Conservation (phyloP, 2,888 invertebrate genomes). For the Cryptops parisi region DNA sequence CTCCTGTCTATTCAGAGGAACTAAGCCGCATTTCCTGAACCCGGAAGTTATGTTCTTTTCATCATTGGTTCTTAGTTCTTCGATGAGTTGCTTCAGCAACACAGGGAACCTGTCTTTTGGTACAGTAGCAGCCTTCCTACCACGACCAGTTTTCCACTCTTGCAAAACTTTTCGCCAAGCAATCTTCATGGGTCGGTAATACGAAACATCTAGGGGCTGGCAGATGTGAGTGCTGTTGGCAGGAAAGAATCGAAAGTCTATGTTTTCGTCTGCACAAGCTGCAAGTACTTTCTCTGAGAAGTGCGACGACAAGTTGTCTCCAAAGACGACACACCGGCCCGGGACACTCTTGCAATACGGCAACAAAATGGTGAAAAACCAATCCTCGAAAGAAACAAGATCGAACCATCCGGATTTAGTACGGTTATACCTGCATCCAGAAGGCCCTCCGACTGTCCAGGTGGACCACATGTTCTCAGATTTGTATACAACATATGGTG, state of each 20-base stretch:
- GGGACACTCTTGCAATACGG: no score
- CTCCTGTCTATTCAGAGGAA: neutral
- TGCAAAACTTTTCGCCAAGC: conserved; percentile 17
- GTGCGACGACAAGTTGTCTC: no score
- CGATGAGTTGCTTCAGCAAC: neutral
- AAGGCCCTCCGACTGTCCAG: no score
- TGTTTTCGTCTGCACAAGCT: no score
- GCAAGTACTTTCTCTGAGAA: no score
- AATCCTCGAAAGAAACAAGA: no score
- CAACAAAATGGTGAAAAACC: no score
- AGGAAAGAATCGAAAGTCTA: conserved; percentile 16
- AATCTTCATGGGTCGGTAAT: conserved; percentile 18
- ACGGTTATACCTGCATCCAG: no score
- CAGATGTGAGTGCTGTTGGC: conserved; percentile 17
- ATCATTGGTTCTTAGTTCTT: neutral
- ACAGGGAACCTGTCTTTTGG: neutral
- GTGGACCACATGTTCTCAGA: no score
- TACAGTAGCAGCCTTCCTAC: neutral
- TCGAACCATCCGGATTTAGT: no score
- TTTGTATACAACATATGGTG: no score
- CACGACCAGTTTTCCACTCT: conserved; percentile 2
- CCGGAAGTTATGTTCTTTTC: neutral
- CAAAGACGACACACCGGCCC: no score
- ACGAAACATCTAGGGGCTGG: conserved; percentile 18
- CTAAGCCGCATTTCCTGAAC: neutral